Evolutionary conservation across 2,113 vertebrate species (phyloP), one percentile per base, ranked within the genome.

Genomic region (Nesogale talazaci): DNA sequence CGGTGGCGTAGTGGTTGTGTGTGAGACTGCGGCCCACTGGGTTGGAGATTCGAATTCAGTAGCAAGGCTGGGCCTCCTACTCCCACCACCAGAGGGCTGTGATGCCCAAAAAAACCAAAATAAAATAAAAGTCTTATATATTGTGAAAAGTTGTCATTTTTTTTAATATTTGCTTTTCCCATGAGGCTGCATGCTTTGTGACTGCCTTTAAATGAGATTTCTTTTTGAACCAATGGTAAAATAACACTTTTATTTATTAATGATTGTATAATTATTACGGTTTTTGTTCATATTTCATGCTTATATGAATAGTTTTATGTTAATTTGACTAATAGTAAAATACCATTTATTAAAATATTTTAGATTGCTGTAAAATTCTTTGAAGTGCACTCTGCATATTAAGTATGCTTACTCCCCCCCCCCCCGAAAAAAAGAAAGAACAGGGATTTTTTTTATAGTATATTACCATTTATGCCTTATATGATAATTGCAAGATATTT

Each of bases 201-300:
- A 29, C 34, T 38, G 34, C 4, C 27, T 88, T 61, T 17, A 34
- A 82, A 76, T 52, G 86, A 42, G 25, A 20, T 12, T 4, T 92
- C 0, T 83, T 92, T 95, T 4, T 12, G 91, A 2, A 42, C 20
- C 3, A 34, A 40, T 29, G 57, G 7, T 69, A 88, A 90, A 91
- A 52, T 88, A 86, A 5, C 75, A 8, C 38, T 78, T 82, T 95
- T 70, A 1, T 74, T 92, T 91, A 89, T 74, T 91, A 90, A 69
- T 75, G 29, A 87, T 86, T 94, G 7, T 74, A 1, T 75, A 61
- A 75, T 82, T 77, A 61, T 56, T 84, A 79, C n/a, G 4, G 78
- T 82, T 86, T 77, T 85, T 72, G 5, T 52, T 52, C 46, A 1
- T 79, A 59, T n/a, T 72, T 85, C 89, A 65, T 61, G 19, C 12